Conservation (phyloP, 2,888 invertebrate genomes). For the Bursaphelenchus okinawaensis region DNA sequence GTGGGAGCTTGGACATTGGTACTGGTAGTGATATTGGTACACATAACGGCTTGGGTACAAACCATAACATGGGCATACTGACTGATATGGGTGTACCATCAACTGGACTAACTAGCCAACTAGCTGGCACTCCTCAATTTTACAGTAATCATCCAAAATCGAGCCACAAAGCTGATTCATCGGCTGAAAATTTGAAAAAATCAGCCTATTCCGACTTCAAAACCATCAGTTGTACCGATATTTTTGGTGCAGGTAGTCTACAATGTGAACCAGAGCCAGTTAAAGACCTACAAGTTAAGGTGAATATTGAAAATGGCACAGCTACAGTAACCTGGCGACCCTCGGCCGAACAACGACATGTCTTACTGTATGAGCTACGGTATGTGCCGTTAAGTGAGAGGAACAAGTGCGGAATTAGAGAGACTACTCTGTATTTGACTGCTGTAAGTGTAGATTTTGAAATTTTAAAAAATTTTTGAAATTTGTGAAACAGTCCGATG, state of each 20-base stretch:
- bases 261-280: slow-evolving; percentile 54
- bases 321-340: slow-evolving; percentile 43
- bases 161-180: no score
- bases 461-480: no score
- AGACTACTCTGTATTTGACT: slow-evolving; percentile 33
- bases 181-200: slow-evolving; percentile 1
- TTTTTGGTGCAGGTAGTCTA: slow-evolving; percentile 46
- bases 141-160: no score
- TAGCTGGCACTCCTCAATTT: background rate
- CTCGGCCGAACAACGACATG: slow-evolving; percentile 36
- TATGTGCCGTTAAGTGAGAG: slow-evolving; percentile 21
- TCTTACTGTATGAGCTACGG: slow-evolving; percentile 45
- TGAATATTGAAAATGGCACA: slow-evolving; percentile 36
- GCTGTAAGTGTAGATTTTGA: slow-evolving; percentile 31
- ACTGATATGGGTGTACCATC: no score
- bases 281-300: slow-evolving; percentile 35
- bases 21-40: background rate
- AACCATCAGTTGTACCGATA: slow-evolving; percentile 43
- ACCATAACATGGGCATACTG: no score
- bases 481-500: no score
- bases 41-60: background rate
- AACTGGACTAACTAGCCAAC: background rate
- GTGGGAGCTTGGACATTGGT: background rate
- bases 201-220: slow-evolving; percentile 14
- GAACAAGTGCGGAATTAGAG: slow-evolving; percentile 30